These are phyloP conservation scores for Aphrophora alni DNA, from an alignment of 2,888 invertebrate genomes.

Conservation along the genomic window DNA sequence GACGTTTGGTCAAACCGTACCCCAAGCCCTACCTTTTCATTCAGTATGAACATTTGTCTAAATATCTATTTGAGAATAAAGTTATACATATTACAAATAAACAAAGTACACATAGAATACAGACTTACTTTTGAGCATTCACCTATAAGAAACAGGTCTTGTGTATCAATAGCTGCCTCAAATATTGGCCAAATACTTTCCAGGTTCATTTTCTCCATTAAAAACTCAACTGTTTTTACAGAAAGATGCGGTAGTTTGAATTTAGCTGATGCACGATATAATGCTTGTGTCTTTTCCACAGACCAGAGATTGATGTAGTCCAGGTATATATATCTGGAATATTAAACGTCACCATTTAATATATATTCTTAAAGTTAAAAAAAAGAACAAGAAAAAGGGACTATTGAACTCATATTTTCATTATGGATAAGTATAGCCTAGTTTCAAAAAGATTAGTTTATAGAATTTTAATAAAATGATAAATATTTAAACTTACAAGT, in stretches of 20 bases:
- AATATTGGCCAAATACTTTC: conserved; percentile 39
- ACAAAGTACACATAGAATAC: not conserved
- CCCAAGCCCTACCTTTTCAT: too few relatives aligned
- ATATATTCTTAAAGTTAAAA: not conserved
- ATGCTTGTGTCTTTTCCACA: conserved; percentile 34
- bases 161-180: conserved; percentile 34
- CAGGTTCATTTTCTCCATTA: conserved; percentile 38
- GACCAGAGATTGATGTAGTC: conserved; percentile 36
- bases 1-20: too few relatives aligned
- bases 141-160: conserved; percentile 28
- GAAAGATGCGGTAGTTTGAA: conserved; percentile 34
- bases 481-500: too few relatives aligned
- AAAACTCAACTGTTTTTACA: conserved; percentile 36
- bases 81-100: too few relatives aligned
- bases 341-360: not conserved
- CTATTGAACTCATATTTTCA: not conserved
- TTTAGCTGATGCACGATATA: conserved; percentile 34
- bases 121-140: conserved; percentile 37
- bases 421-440: not conserved
- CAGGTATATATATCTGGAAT: conserved; percentile 32
- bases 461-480: too few relatives aligned
- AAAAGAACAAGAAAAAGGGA: not conserved
- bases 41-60: too few relatives aligned
- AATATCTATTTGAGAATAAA: too few relatives aligned
- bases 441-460: too few relatives aligned